phyloP scores from a whole-genome alignment of 64 coral and sea anemone species.

The Montipora foliosa region DNA sequence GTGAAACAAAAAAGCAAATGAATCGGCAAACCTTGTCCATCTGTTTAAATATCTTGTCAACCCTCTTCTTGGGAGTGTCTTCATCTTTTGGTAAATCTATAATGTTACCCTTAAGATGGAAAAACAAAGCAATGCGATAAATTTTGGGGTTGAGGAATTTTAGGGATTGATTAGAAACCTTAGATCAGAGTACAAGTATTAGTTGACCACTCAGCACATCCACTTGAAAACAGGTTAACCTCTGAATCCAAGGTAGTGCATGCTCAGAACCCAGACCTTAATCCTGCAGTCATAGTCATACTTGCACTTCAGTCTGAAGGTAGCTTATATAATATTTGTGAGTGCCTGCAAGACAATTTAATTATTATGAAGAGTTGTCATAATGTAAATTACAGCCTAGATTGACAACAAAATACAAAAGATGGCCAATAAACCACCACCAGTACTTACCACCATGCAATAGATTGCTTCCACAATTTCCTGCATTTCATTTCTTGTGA shows the following conservation, averaged over 20 bases:
- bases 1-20: background rate
- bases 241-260: no score
- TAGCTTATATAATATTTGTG: no score
- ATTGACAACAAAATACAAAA: background rate
- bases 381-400: background rate
- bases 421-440: background rate
- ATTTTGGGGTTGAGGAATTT: no score
- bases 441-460: conserved; percentile 93
- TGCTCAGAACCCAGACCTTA: no score
- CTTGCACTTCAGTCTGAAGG: no score
- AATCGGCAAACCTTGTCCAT: conserved; percentile 91
- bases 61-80: conserved; percentile 97
- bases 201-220: no score
- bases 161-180: no score
- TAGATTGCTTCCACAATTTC: conserved; percentile 99
- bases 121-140: background rate
- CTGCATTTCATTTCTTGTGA: conserved; percentile 96
- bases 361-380: no score
- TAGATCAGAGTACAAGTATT: no score
- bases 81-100: conserved; percentile 97
- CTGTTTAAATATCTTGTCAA: conserved; percentile 99
- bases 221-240: no score
- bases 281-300: no score
- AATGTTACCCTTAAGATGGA: conserved; percentile 81
- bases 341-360: no score